Evolutionary conservation across 2,113 vertebrate genomes (phyloP), one percentile per base, ranked within the genome.

Genomic region (Eulemur macaco): DNA sequence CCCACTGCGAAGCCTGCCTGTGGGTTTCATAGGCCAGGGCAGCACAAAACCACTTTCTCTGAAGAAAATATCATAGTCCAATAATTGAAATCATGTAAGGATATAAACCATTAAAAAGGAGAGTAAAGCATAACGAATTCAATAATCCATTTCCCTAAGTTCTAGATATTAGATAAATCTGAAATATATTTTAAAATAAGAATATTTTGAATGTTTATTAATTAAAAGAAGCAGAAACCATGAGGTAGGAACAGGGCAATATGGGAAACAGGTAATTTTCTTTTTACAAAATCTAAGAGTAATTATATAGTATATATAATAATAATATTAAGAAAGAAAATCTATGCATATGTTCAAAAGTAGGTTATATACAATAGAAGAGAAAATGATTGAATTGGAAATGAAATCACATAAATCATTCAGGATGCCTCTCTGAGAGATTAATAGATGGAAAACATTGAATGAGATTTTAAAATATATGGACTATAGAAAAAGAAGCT

Each of bases 181-280:
- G 25, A 81, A 63, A 25, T 76, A 81, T 8, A 47, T 81, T 89
- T 68, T 47, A n/a, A 56, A 52, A 56, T 76, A 66, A 81, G 20
- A 37, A 21, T 83, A 34, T 92, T 96, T 94, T 39, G 74, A 92
- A 71, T 92, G 13, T 63, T 86, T 50, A 69, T 84, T 93, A 78
- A 71, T 73, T 81, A 66, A 86, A 95, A 37, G 20, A 85, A 83
- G 39, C 58, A 88, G 82, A 96, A 81, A 63, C 1, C 15, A 64
- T 29, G 73, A 64, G 60, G 18, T 25, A 86, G 64, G 17, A 54
- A 74, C 3, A 91, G 23, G 42, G 20, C 8, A 84, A 2, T 47
- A 45, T 66, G 25, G 37, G 6, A 4, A 64, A 60, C 76, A 78
- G 52, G 14, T 77, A 66, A 42, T 42, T 31, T 23, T 37, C 63